Evolutionary conservation across 2,888 invertebrate genomes (phyloP).

Genomic region (Thumatha senex): DNA sequence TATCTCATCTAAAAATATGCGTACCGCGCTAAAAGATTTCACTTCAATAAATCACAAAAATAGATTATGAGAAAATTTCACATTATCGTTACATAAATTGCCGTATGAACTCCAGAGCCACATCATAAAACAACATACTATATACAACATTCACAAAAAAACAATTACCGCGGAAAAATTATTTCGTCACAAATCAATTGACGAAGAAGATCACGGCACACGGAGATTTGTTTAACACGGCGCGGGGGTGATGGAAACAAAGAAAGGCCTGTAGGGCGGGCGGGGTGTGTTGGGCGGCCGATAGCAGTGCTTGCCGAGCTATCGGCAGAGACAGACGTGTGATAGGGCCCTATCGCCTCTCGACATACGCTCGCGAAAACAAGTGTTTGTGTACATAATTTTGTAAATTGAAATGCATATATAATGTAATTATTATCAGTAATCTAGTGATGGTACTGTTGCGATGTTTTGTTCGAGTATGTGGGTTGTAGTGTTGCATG

Average conservation of each 20-base stretch:
- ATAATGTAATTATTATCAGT: constrained; percentile 12
- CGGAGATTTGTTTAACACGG: constrained; percentile 60
- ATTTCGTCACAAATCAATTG: constrained; percentile 58
- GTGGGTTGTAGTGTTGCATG: constrained; percentile 29
- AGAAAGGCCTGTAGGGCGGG: constrained; percentile 75
- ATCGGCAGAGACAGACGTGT: constrained; percentile 53
- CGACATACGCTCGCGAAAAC: constrained; percentile 41
- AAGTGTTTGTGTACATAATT: constrained; percentile 51
- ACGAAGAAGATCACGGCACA: constrained; percentile 72
- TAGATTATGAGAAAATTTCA: neutral
- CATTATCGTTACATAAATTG: neutral
- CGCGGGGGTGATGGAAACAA: constrained; percentile 73
- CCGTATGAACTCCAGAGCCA: neutral
- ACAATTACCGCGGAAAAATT: constrained; percentile 37
- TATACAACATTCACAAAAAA: constrained; percentile 13
- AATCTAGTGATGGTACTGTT: constrained; percentile 32
- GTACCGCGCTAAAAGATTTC: no score
- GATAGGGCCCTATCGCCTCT: constrained; percentile 25
- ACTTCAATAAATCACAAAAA: neutral
- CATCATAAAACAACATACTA: neutral
- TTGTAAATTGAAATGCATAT: constrained; percentile 23
- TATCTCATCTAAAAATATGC: no score
- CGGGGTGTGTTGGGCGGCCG: constrained; percentile 59
- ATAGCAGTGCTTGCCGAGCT: constrained; percentile 66
- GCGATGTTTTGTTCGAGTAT: constrained; percentile 48